Base-by-base conservation (phyloP, 2,797 vertebrate genomes). In the Liasis olivaceus region DNA sequence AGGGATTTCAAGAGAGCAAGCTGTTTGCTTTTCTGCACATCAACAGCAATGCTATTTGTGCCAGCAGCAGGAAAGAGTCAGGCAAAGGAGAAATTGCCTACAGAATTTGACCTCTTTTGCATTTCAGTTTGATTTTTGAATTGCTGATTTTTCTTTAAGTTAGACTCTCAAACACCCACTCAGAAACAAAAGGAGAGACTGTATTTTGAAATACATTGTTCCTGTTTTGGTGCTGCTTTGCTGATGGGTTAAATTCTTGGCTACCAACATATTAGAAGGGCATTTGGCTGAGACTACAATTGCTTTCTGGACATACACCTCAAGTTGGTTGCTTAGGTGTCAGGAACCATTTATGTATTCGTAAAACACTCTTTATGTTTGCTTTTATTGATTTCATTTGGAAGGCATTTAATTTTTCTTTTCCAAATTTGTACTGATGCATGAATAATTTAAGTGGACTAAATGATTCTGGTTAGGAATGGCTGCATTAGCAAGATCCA, bases 111-210 rank as follows among this genome's bases (percentile, higher is more conserved):
- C 42, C 2, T 62, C n/a, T 87, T 90, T 90, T 63, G 58, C 51
- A 63, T 13, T 56, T 47, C 13, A 31, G 5, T 86, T 0, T 90
- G 20, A 31, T 64, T 92, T 5, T 58, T 92, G 42, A 90, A 81
- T 93, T 56, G 1, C n/a, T 93, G 51, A 17, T 17, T 0, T 77
- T 9, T 11, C 24, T 92, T 26, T 87, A 63, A 93, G 56, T 62
- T 3, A 66, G 14, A 4, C 0, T 89, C 12, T 0, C 0, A 59
- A 69, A 72, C 11, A 0, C 60, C 36, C 58, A 87, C 24, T 9
- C 4, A 17, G 0, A 0, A 93, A 5, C 59, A 42, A 72, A 28
- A 58, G n/a, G 22, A 20, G 42, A 24, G 60, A 4, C 31, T 91
- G 20, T 84, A 84, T 51, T 56, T 89, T 59, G 36, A 85, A 85